phyloP scores from a whole-genome alignment of 2,888 invertebrate species.

The Latrodectus elegans region DNA sequence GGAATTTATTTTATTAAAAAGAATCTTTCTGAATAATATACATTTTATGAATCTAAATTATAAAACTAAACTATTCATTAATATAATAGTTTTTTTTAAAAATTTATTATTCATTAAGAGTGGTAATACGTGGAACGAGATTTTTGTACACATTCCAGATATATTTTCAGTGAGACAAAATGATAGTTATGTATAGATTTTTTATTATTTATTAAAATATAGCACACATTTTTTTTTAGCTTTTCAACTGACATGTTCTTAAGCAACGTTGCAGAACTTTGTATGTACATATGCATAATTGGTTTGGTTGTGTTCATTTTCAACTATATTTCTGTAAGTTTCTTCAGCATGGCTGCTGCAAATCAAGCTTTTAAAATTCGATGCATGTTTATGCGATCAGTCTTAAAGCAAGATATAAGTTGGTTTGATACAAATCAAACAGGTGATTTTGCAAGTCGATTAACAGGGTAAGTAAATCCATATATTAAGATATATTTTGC shows the following conservation, averaged over 20 bases:
- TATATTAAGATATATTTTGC: background rate
- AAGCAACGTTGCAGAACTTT: constrained; percentile 36
- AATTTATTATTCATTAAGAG: no score
- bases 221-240: constrained; percentile 23
- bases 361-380: constrained; percentile 77
- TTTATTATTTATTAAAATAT: background rate
- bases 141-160: no score
- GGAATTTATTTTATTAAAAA: no score
- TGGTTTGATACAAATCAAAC: constrained; percentile 77
- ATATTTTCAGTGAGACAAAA: no score
- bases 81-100: no score
- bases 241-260: constrained; percentile 41
- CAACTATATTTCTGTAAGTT: constrained; percentile 62
- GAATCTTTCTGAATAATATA: no score
- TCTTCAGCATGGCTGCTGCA: constrained; percentile 68
- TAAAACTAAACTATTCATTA: no score
- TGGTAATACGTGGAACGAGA: no score
- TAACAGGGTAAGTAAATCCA: constrained; percentile 76
- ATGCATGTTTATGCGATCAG: constrained; percentile 75
- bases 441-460: constrained; percentile 76
- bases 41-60: no score
- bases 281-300: constrained; percentile 54
- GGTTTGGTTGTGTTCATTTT: constrained; percentile 54
- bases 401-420: constrained; percentile 76
- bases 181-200: no score